These are phyloP conservation scores for Cyphomyrus plagiostoma DNA, from an alignment of 2,113 vertebrate species.

Conservation along the genomic window DNA sequence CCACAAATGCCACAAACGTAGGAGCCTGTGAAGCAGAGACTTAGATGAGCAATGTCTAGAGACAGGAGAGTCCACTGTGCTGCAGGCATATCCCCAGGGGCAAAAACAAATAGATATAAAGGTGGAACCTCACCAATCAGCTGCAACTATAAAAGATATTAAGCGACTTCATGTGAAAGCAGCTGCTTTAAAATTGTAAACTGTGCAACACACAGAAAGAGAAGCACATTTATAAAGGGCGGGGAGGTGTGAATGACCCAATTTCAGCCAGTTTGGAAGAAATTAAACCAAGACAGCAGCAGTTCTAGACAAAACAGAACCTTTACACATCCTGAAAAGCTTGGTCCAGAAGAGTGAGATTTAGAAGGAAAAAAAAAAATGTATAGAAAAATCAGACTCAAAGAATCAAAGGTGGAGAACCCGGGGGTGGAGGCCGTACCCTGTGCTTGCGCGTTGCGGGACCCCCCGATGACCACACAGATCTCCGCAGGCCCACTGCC, in stretches of 20 bases:
- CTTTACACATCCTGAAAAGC: not conserved
- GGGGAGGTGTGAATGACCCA: not conserved
- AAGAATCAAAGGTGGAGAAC: no score
- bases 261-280: not conserved
- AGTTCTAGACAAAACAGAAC: not conserved
- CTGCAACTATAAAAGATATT: not conserved
- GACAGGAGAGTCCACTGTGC: constrained; percentile 23
- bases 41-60: constrained; percentile 9
- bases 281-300: not conserved
- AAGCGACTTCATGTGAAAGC: not conserved
- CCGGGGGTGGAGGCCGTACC: constrained; percentile 61
- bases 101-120: not conserved
- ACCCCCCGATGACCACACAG: constrained; percentile 87
- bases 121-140: not conserved
- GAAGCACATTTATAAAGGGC: not conserved
- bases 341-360: not conserved
- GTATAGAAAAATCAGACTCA: not conserved
- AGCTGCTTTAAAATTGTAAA: not conserved
- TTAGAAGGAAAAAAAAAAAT: not conserved
- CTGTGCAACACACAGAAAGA: not conserved
- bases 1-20: constrained; percentile 93
- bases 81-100: not conserved
- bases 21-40: constrained; percentile 68
- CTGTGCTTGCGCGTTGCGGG: constrained; percentile 83
- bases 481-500: constrained; percentile 82